Conservation (phyloP, 2,797 vertebrate species). For the Sparidentex hasta region DNA sequence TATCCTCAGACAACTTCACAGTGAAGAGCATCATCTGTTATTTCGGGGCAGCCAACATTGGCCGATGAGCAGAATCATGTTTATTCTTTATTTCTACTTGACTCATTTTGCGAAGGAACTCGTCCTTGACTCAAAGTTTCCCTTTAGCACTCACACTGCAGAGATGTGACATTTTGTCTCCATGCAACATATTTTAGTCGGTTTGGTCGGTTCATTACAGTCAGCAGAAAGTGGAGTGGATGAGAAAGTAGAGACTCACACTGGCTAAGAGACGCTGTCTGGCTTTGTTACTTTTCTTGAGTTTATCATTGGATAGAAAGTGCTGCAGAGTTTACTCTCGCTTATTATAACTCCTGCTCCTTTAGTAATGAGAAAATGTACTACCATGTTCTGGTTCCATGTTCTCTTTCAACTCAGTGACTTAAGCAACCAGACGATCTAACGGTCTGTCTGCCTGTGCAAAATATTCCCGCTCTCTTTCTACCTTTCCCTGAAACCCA, state of each 20-base stretch:
- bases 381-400: conserved; percentile 47
- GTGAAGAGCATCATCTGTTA: conserved; percentile 16
- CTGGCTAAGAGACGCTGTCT: background rate
- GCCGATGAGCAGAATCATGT: background rate
- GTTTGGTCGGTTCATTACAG: too few relatives aligned
- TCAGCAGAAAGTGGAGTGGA: background rate
- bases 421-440: conserved; percentile 58
- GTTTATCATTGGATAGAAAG: conserved; percentile 14
- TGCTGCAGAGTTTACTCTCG: conserved; percentile 29
- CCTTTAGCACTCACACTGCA: background rate
- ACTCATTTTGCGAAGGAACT: background rate
- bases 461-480: conserved; percentile 58
- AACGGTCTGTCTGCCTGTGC: conserved; percentile 56
- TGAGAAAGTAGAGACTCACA: background rate
- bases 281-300: background rate
- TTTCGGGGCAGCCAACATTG: background rate
- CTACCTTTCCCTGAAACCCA: conserved; percentile 62
- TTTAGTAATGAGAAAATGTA: conserved; percentile 53
- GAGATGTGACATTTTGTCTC: background rate
- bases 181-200: background rate
- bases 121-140: background rate
- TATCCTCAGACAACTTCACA: conserved; percentile 19
- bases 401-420: conserved; percentile 64
- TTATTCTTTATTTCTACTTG: background rate
- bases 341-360: conserved; percentile 40